Base-by-base conservation (phyloP, 2,888 invertebrate genomes). In the Sceliomorpha sp. region DNA sequence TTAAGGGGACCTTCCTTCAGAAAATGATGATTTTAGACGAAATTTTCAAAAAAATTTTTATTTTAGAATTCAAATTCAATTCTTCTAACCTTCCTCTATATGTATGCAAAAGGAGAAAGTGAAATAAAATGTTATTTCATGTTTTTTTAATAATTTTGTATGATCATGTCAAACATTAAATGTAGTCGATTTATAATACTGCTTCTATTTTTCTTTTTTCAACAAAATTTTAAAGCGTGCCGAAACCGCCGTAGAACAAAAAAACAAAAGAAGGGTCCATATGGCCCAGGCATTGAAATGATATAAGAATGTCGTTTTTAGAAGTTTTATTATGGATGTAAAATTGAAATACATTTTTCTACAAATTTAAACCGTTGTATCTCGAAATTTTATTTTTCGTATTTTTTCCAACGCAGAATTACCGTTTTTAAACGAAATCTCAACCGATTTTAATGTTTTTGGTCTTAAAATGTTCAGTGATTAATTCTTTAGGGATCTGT, bases 331-430 rank as follows among this genome's bases (percentile, higher is more conserved):
- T 47, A 20, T 47, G 17, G 15, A 5, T 40, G 40, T 40, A 24
- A 1, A 24, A 6, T 40, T 24, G 13, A 17, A 3, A 24, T 24
- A 40, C 9, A 40, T n/a, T 9, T 20, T 40, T 9, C 1, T 13
- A 47, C 17, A 32, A 47, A 26, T 50, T 37, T 15, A 36, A 48
- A 48, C n/a, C 36, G 27, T 20, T 39, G 10, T 39, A 50, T 27
- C 50, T 50, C 39, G 29, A 32, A 51, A 51, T 10, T 32, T 40
- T 40, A 51, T 51, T 51, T 39, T 40, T 37, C 39, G 10, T 27
- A 10, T n/a, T 50, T 50, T 40, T 51, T 51, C 8, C 10, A 12
- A 51, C 31, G 12, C 9, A 17, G 20, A 51, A 39, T 20, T 0
- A 27, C 17, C 31, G 9, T 10, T 20, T 9, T 51, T 15, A 8